Evolutionary conservation across 23 tunicate genomes (phyloP).

Genomic region (Diplosoma virens): DNA sequence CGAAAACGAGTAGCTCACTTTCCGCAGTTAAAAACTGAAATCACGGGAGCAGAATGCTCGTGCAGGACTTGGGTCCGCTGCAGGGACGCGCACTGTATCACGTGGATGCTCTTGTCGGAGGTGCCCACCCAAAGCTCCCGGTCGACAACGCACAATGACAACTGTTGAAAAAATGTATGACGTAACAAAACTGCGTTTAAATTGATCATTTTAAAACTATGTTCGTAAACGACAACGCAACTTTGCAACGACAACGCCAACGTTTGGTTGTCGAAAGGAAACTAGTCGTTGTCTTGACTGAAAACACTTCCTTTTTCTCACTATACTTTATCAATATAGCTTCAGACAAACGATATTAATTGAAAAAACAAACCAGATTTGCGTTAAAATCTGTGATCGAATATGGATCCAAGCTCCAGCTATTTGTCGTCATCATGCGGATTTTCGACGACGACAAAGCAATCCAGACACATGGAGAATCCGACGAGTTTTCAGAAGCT

Average conservation of each 20-base stretch:
- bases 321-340: too few relatives aligned
- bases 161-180: too few relatives aligned
- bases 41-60: slow-evolving; percentile 51
- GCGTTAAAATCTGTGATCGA: slow-evolving; percentile 68
- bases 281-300: too few relatives aligned
- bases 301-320: too few relatives aligned
- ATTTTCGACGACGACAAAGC: slow-evolving; percentile 57
- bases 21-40: slow-evolving; percentile 32
- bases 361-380: slow-evolving; percentile 41
- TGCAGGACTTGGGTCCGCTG: slow-evolving; percentile 43
- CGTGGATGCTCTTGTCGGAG: slow-evolving; percentile 53
- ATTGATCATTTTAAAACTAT: too few relatives aligned
- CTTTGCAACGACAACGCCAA: too few relatives aligned
- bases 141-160: slow-evolving; percentile 1
- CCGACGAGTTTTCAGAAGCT: too few relatives aligned
- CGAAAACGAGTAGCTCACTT: slow-evolving; percentile 39
- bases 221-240: too few relatives aligned
- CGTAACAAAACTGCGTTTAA: too few relatives aligned
- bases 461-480: slow-evolving; percentile 57
- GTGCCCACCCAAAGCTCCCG: slow-evolving; percentile 79
- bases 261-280: too few relatives aligned
- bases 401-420: slow-evolving; percentile 57
- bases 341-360: too few relatives aligned
- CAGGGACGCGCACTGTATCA: slow-evolving; percentile 39
- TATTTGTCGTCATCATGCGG: slow-evolving; percentile 54